Conservation (phyloP, 2,888 invertebrate genomes). For the Apamea sordens region DNA sequence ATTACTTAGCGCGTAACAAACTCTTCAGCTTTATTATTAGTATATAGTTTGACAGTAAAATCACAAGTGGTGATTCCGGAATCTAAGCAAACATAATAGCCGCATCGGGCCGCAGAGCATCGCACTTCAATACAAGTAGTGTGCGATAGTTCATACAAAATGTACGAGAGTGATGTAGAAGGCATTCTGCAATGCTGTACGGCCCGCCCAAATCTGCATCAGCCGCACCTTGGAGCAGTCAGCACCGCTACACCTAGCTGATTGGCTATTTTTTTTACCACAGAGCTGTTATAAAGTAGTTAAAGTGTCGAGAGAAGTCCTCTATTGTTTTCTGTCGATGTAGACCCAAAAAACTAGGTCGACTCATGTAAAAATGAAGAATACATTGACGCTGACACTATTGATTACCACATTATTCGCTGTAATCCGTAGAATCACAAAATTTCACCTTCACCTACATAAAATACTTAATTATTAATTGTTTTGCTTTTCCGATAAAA, state of each 20-base stretch:
- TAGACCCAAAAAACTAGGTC: slow-evolving; percentile 5
- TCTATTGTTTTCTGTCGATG: slow-evolving; percentile 11
- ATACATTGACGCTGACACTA: slow-evolving; percentile 8
- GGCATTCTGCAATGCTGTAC: too few relatives aligned
- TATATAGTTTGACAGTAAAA: too few relatives aligned
- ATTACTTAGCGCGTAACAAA: too few relatives aligned
- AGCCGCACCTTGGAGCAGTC: too few relatives aligned
- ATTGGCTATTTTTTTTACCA: not conserved
- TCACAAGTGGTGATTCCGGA: not conserved
- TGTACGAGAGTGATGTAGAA: too few relatives aligned
- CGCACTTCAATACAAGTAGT: too few relatives aligned
- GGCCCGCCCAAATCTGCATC: too few relatives aligned
- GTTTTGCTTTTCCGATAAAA: not conserved
- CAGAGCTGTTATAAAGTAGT: not conserved
- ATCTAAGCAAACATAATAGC: not conserved
- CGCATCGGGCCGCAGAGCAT: too few relatives aligned
- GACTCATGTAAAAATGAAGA: not conserved
- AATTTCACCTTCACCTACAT: slow-evolving; percentile 30
- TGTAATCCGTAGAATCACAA: slow-evolving; percentile 5
- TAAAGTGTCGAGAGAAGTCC: not conserved
- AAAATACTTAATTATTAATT: not conserved
- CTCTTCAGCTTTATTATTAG: too few relatives aligned
- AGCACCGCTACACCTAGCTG: too few relatives aligned
- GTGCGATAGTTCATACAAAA: too few relatives aligned
- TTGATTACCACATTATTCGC: not conserved